These are phyloP conservation scores for Poeciliopsis turrubarensis DNA, from an alignment of 2,113 vertebrate genomes.

Conservation along the genomic window DNA sequence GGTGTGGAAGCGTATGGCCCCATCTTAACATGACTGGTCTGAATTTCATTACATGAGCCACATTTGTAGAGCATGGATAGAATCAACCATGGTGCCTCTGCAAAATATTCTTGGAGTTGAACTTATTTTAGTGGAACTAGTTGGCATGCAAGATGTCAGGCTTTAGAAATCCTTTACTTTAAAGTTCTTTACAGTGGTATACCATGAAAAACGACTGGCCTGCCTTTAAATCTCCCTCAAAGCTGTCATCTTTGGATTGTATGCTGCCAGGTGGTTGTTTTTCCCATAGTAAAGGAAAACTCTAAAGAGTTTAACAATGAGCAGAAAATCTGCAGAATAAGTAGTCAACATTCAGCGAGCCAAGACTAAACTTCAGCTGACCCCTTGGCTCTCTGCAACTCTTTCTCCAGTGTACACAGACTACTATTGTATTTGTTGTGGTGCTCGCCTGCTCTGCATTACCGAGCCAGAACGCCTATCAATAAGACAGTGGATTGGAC, in stretches of 20 bases:
- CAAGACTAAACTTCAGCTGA: background rate
- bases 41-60: background rate
- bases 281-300: background rate
- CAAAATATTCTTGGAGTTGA: background rate
- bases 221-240: background rate
- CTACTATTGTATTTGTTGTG: conserved; percentile 23
- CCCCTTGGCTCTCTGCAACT: conserved; percentile 2
- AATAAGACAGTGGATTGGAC: conserved; percentile 49
- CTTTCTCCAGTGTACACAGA: conserved; percentile 16
- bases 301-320: background rate
- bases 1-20: background rate
- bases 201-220: background rate
- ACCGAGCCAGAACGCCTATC: conserved; percentile 56
- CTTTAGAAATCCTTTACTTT: background rate
- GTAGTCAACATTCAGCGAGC: background rate
- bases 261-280: background rate
- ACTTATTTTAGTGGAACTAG: background rate
- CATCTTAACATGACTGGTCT: background rate
- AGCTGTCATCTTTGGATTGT: background rate
- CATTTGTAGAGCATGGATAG: background rate
- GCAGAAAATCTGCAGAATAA: background rate
- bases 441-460: conserved; percentile 36
- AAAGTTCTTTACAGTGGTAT: background rate
- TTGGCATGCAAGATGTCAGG: background rate
- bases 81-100: background rate